Evolutionary conservation across 2,888 invertebrate species (phyloP), one percentile per base, ranked within the genome.

Genomic region (Phymatocera aterrima): DNA sequence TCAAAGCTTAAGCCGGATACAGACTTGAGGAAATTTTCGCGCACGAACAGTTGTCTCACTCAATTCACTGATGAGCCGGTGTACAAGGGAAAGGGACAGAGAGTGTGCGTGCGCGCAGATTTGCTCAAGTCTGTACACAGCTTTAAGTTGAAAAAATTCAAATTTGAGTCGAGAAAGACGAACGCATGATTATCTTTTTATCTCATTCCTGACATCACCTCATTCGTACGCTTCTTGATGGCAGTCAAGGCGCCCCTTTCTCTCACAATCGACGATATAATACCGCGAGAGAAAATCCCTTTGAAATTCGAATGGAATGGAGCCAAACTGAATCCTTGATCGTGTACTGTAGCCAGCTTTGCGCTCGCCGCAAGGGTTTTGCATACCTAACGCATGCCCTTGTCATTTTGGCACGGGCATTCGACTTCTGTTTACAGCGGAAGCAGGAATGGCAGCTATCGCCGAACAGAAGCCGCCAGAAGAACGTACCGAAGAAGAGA

Each of bases 401-500:
- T 46, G 48, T 31, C 72, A 31, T 37, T 48, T 68, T 34, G 72
- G 51, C 72, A 72, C 15, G 51, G 51, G 72, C 72, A 57, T 24
- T 65, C 28, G 75, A 54, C 79, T 79, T 85, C 72, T 85, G 81
- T 79, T 89, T 86, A 37, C 85, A 90, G 90, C 85, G 79, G 90
- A 90, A 91, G 93, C 94, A 91, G 93, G 93, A 87, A 89, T 94
- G 84, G 94, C 94, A 81, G 92, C 92, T 72, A 92, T 92, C 79
- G 94, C 94, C 46, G 94, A 94, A 87, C 91, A 92, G 88, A 95
- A 95, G 87, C 90, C 91, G 77, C 93, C 93, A 3, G 94, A 94
- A 82, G 94, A 94, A n/a, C 91, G 95, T 68, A 94, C 94, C 43
- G 95, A 96, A 83, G 95, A 96, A 86, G 97, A 97, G 81, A 96